Evolutionary conservation across 2,797 vertebrate species (phyloP).

Genomic region (Tachyglossus aculeatus): DNA sequence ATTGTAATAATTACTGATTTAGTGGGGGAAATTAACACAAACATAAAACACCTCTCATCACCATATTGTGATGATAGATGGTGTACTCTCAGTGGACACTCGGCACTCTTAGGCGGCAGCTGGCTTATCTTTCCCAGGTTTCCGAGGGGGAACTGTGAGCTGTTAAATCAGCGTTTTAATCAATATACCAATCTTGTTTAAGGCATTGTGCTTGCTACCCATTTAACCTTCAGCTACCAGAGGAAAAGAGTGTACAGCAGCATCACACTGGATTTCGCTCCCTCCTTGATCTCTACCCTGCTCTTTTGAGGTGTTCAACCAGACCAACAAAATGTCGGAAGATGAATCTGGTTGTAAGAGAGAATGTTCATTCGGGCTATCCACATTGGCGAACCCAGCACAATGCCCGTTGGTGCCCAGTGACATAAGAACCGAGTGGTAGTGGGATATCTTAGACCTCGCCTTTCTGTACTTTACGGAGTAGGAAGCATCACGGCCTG

Average conservation of each 20-base stretch:
- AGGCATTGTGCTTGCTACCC: slow-evolving; percentile 82
- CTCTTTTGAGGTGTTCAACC: slow-evolving; percentile 51
- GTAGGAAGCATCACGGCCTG: no score
- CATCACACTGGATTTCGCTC: slow-evolving; percentile 36
- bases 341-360: slow-evolving; percentile 18
- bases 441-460: no score
- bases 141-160: slow-evolving; percentile 82
- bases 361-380: no score
- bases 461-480: no score
- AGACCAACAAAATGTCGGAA: slow-evolving; percentile 57
- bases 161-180: slow-evolving; percentile 98
- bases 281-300: neutral
- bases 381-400: no score
- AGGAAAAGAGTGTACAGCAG: slow-evolving; percentile 60
- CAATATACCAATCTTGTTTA: slow-evolving; percentile 98
- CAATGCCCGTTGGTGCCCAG: no score
- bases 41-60: slow-evolving; percentile 99
- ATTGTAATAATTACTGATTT: slow-evolving; percentile 99
- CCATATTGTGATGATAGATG: slow-evolving; percentile 99
- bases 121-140: slow-evolving; percentile 91
- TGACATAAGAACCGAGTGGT: no score
- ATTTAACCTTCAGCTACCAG: slow-evolving; percentile 82
- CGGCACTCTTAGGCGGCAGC: slow-evolving; percentile 93
- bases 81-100: slow-evolving; percentile 87
- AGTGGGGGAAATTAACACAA: slow-evolving; percentile 99